Base-by-base conservation (phyloP, 1,140 invertebrate species). In the Camponotus vicinus region DNA sequence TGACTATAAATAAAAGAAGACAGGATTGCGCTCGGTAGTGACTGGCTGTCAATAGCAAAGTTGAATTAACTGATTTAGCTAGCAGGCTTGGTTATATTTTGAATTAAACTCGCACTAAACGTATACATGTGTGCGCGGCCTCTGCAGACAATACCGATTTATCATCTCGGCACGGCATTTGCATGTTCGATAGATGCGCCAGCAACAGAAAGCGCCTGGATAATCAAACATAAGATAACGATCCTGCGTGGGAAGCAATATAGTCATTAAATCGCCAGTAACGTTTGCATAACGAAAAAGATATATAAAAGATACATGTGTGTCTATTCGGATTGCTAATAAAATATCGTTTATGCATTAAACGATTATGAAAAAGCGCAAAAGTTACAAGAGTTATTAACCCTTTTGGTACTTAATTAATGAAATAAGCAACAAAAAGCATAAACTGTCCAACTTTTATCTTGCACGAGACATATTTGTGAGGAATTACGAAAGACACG, bases 211-310 rank as follows among this genome's bases (percentile, higher is more conserved):
- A 80, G 42, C 71, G 55, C 18, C 55, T 61, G 40, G 69, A 83
- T 83, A 75, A 83, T 83, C 79, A 83, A 80, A 70, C 69, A 83
- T 83, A 83, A 83, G 79, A 61, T 75, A 83, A 83, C 79, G 79
- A 75, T 83, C 55, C 79, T 83, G 40, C 55, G 69, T 83, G 40
- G 79, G 79, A 83, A 75, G 55, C 40, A 83, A 83, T 63, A 73
- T 18, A 67, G 40, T 32, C 67, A 32, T 82, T 82, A 83, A 83
- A 83, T 83, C 52, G 55, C 40, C 40, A 45, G 27, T 71, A 57
- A 61, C 40, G 6, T 34, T 73, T 7, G 55, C 40, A 55, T 61
- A 55, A 49, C 27, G 40, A 45, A 40, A 71, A 82, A 73, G 18
- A 45, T 66, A 71, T 27, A 69, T 13, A 32, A 3, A 15, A 52